Percentiles rank a stretch among this genome's conserved stretches.
Evolutionary conservation across 2,113 vertebrate genomes (phyloP).

Genomic region (Paradisaea rubra): DNA sequence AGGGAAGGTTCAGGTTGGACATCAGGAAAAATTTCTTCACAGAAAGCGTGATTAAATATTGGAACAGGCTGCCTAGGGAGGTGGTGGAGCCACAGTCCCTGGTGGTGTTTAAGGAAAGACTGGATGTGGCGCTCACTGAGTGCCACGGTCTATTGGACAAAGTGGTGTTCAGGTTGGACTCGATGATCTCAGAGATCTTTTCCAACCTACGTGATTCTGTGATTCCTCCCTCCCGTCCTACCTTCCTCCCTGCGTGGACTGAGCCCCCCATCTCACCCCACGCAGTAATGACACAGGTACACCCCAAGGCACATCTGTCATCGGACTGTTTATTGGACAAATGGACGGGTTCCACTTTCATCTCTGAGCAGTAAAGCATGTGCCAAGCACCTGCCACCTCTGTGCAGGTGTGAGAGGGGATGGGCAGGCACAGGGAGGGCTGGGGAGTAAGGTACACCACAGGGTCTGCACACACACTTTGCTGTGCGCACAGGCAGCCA

Average conservation of each 20-base stretch:
- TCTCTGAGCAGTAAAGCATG: not conserved
- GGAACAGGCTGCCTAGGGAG: not conserved
- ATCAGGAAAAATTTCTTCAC: not conserved
- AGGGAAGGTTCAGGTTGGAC: not conserved
- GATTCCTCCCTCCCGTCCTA: not conserved
- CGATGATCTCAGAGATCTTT: not conserved
- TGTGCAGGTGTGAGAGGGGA: rapidly evolving
- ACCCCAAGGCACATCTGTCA: rapidly evolving
- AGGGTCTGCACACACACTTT: not conserved
- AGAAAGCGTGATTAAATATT: not conserved
- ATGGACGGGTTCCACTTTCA: rapidly evolving
- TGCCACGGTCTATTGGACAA: not conserved
- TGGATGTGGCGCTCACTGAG: not conserved
- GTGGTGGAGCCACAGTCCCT: not conserved
- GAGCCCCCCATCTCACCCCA: not conserved
- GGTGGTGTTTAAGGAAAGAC: not conserved
- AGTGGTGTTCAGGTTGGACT: not conserved
- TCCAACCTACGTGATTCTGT: not conserved
- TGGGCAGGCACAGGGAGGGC: rapidly evolving
- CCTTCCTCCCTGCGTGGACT: rapidly evolving
- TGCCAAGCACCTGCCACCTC: no score
- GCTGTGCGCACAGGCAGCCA: not conserved
- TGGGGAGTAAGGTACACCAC: not conserved
- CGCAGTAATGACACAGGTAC: no score
- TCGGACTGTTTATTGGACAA: rapidly evolving